Evolutionary conservation across 2,113 vertebrate species (phyloP).

Genomic region (Heterochromis multidens): DNA sequence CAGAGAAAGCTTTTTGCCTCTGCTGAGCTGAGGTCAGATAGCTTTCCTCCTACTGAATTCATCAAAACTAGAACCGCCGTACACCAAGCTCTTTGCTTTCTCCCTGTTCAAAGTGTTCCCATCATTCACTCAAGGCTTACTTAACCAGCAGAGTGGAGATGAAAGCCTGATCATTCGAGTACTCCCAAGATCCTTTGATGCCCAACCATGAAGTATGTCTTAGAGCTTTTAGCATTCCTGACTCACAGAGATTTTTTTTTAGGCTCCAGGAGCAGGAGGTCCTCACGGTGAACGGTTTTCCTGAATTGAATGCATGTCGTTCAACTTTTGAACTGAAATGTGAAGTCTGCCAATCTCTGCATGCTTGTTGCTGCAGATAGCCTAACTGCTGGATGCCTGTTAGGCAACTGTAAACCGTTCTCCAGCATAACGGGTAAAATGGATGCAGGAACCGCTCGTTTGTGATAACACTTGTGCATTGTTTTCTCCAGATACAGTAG

Average conservation of each 20-base stretch:
- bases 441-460: background rate
- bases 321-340: conserved; percentile 40
- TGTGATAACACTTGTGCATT: conserved; percentile 55
- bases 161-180: conserved; percentile 58
- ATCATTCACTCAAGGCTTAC: conserved; percentile 49
- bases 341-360: conserved; percentile 36
- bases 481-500: conserved; percentile 23
- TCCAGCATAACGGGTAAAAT: background rate
- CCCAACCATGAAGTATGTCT: conserved; percentile 58
- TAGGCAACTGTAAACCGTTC: conserved; percentile 21
- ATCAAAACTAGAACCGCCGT: background rate
- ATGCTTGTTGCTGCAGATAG: conserved; percentile 32
- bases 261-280: conserved; percentile 27
- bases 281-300: conserved; percentile 9
- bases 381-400: conserved; percentile 22
- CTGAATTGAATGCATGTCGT: conserved; percentile 22
- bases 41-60: background rate
- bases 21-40: background rate
- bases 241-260: conserved; percentile 8
- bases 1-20: background rate
- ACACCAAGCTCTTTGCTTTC: background rate
- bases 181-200: conserved; percentile 50
- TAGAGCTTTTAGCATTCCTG: conserved; percentile 61
- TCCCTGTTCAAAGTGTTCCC: conserved; percentile 36
- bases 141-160: conserved; percentile 57